Base-by-base conservation (phyloP, 1,140 invertebrate species). In the Halesus radiatus region DNA sequence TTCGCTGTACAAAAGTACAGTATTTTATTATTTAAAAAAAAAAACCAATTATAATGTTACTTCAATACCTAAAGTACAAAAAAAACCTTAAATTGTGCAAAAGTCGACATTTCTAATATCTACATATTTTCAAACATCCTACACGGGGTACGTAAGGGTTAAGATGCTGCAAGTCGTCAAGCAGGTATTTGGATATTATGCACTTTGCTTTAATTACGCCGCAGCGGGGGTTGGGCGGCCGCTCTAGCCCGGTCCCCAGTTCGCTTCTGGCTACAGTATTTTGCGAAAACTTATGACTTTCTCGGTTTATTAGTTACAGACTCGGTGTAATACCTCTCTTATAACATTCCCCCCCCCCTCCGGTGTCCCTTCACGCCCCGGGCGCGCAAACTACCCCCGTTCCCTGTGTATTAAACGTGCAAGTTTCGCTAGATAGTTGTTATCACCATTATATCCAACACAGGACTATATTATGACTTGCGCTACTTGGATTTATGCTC, bases 261-360 rank as follows among this genome's bases (percentile, higher is more conserved):
- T 58, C 54, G 54, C 72, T 15, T n/a, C 23, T 37, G 26, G 53
- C 52, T 52, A 75, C 72, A 32, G 13, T 29, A 58, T 75, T 75
- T 58, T 13, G 53, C 53, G 52, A 45, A 66, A 78, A 68, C 60
- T 64, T 77, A 50, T 53, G 75, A 77, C 75, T 78, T 78, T 68
- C 23, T 16, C 50, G 62, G 76, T 68, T 78, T 78, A 78, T 78
- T 76, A 76, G 75, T 76, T 78, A 68, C 74, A 23, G 74, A 45
- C 56, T 76, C 74, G 58, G 15, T 76, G 60, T 76, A 64, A 58
- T 75, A 18, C 56, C 52, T 29, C 73, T 32, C 53, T 60, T 75
- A n/a, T 58, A 58, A 58, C 73, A 15, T 45, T 13, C 20, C 16
- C 32, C 68, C 15, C 18, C 29, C 72, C 54, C 53, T 15, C 52